These are phyloP conservation scores for Arctocebus calabarensis DNA, from an alignment of 2,797 vertebrate genomes.

Conservation along the genomic window DNA sequence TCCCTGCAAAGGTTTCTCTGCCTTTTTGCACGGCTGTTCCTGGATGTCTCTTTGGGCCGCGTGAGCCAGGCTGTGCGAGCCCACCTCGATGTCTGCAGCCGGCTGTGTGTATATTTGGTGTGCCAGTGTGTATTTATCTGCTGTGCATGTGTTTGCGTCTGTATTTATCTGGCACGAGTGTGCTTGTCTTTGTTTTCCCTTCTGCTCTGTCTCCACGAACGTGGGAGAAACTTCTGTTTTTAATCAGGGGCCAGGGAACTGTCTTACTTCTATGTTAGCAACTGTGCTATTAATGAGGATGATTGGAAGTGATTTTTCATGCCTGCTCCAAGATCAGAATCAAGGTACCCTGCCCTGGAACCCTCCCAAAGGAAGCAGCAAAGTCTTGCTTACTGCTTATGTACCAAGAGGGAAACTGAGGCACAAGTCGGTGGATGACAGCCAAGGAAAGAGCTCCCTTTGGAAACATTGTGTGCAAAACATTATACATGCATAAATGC, in stretches of 20 bases:
- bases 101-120: conserved; percentile 54
- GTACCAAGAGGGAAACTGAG: conserved; percentile 39
- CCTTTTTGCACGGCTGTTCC: not conserved
- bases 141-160: conserved; percentile 65
- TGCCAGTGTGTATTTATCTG: conserved; percentile 73
- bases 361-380: too few relatives aligned
- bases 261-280: not conserved
- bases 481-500: not conserved
- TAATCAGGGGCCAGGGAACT: conserved; percentile 66
- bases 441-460: not conserved
- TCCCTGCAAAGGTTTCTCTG: not conserved
- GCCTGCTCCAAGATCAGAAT: not conserved
- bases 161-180: conserved; percentile 69
- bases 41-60: not conserved
- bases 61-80: not conserved
- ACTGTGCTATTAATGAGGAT: not conserved
- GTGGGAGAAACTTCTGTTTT: conserved; percentile 73
- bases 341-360: not conserved
- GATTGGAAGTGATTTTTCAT: not conserved
- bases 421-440: not conserved
- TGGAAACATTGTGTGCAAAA: not conserved
- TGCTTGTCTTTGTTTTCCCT: conserved; percentile 77
- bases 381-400: not conserved
- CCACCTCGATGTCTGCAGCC: not conserved
- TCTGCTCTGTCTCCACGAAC: conserved; percentile 65